phyloP scores from a whole-genome alignment of 2,113 vertebrate genomes.

The Sinocyclocheilus grahami region DNA sequence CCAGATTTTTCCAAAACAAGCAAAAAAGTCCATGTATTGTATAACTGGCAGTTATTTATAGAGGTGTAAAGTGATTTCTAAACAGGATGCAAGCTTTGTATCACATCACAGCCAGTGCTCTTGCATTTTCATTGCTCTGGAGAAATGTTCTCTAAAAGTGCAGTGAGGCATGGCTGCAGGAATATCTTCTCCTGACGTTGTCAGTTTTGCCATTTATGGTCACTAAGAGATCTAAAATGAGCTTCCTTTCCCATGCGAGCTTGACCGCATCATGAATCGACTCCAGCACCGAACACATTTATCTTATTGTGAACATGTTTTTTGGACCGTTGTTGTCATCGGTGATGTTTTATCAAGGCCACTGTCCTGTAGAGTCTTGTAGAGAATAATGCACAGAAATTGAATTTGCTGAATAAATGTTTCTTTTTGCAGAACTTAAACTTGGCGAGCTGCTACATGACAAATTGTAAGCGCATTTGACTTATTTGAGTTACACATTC shows the following conservation, averaged over 20 bases:
- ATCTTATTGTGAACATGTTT: neutral
- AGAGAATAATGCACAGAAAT: neutral
- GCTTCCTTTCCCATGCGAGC: neutral
- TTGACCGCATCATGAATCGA: neutral
- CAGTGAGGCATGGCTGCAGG: neutral
- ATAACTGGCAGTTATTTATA: neutral
- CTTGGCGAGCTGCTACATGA: constrained; percentile 98
- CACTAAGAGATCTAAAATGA: constrained; percentile 3
- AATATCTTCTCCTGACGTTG: neutral
- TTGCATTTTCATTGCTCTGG: neutral
- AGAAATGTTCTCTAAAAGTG: neutral
- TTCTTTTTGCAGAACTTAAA: constrained; percentile 85
- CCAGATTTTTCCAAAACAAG: neutral
- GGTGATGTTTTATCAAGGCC: neutral
- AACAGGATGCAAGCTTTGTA: neutral
- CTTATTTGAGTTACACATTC: neutral
- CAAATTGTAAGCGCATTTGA: constrained; percentile 88
- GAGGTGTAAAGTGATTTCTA: neutral
- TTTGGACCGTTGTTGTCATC: neutral
- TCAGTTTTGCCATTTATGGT: constrained; percentile 18
- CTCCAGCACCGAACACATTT: neutral
- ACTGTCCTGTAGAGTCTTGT: neutral
- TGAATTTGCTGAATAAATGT: neutral
- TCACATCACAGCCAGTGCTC: neutral
- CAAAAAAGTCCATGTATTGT: neutral